These are phyloP conservation scores for Exaiptasia diaphana DNA, from an alignment of 64 coral and sea anemone genomes.

Conservation along the genomic window DNA sequence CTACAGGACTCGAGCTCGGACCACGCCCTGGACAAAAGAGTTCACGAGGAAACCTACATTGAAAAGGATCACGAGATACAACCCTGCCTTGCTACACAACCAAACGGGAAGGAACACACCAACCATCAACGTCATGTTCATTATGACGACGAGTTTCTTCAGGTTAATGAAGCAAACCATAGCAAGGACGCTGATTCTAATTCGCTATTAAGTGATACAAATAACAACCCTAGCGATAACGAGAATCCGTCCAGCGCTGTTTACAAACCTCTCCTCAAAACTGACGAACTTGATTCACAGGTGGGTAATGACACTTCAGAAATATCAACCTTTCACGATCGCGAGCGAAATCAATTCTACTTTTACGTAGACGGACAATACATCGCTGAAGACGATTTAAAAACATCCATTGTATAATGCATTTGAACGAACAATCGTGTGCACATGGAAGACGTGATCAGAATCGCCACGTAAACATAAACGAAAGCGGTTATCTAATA, in stretches of 20 bases:
- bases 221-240: not conserved
- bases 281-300: not conserved
- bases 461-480: too few relatives aligned
- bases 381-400: conserved; percentile 69
- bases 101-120: not conserved
- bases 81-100: not conserved
- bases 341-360: conserved; percentile 51
- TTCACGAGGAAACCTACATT: not conserved
- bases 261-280: not conserved
- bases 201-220: conserved; percentile 5
- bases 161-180: not conserved
- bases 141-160: not conserved
- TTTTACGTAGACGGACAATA: conserved; percentile 75
- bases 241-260: not conserved
- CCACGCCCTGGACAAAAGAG: not conserved
- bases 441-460: not conserved
- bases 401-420: conserved; percentile 69
- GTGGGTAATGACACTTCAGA: not conserved
- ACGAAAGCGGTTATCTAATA: too few relatives aligned
- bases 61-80: not conserved
- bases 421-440: not conserved
- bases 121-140: not conserved
- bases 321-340: conserved; percentile 54
- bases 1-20: not conserved
- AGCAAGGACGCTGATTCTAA: not conserved